Percentiles rank a stretch among this genome's conserved stretches.
phyloP scores from a whole-genome alignment of 2,113 vertebrate genomes.

The Ursus arctos region DNA sequence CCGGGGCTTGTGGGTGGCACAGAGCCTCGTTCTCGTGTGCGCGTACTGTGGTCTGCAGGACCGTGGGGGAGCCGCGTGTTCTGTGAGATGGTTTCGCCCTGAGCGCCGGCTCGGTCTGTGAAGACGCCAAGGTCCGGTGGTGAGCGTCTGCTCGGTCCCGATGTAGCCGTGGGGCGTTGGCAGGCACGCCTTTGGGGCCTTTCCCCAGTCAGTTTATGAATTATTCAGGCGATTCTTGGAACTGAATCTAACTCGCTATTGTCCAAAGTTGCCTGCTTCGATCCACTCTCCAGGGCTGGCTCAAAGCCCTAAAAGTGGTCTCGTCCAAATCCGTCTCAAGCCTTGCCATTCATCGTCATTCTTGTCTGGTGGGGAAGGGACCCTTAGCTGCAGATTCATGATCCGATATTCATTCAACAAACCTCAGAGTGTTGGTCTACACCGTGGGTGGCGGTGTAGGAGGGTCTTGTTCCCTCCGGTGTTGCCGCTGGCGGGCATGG shows the following conservation, averaged over 20 bases:
- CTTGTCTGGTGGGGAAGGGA: not conserved
- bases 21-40: not conserved
- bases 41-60: not conserved
- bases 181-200: fast-evolving
- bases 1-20: not conserved
- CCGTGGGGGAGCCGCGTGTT: fast-evolving
- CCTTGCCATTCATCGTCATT: fast-evolving
- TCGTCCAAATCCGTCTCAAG: fast-evolving
- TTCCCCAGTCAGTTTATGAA: not conserved
- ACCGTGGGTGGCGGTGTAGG: fast-evolving
- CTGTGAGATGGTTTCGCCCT: fast-evolving
- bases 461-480: fast-evolving
- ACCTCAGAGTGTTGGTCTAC: not conserved
- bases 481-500: fast-evolving
- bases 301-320: not conserved
- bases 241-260: not conserved
- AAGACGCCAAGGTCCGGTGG: fast-evolving
- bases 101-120: fast-evolving
- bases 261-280: not conserved
- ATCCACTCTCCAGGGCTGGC: not conserved
- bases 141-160: fast-evolving
- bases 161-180: fast-evolving
- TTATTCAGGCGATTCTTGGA: constrained; percentile 1
- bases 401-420: not conserved
- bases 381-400: fast-evolving